Percentiles rank a stretch among this genome's conserved stretches.
Evolutionary conservation across 2,888 invertebrate species (phyloP).

Genomic region (Luperina testacea): DNA sequence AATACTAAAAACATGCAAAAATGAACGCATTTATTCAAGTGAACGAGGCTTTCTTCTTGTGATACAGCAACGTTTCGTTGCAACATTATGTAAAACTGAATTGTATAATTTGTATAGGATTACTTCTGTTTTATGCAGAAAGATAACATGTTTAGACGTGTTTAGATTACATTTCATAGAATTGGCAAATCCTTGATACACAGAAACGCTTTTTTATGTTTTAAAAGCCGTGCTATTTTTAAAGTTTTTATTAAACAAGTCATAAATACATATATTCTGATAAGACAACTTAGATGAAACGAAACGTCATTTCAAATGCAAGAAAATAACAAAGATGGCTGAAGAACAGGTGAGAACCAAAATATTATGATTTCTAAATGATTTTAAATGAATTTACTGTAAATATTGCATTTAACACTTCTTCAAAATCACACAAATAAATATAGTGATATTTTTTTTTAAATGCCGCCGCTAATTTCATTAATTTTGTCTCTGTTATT

Average conservation of each 20-base stretch:
- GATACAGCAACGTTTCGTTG: slow-evolving; percentile 42
- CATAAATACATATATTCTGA: slow-evolving; percentile 18
- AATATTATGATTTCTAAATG: slow-evolving; percentile 81
- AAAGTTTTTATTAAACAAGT: slow-evolving; percentile 4
- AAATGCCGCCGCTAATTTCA: slow-evolving; percentile 38
- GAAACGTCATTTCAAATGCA: slow-evolving; percentile 86
- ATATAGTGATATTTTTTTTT: slow-evolving; percentile 33
- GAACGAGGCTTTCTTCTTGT: slow-evolving; percentile 23
- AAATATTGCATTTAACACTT: slow-evolving; percentile 21
- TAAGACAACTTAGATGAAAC: slow-evolving; percentile 65
- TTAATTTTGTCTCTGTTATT: slow-evolving; percentile 33
- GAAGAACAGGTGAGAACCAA: slow-evolving; percentile 93
- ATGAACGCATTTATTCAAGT: slow-evolving; percentile 43
- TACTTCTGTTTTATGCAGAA: not conserved
- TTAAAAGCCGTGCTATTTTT: not conserved
- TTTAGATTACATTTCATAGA: not conserved
- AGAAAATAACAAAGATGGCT: slow-evolving; percentile 93
- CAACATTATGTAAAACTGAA: not conserved
- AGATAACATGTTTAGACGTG: not conserved
- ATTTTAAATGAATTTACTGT: slow-evolving; percentile 81
- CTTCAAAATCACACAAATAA: slow-evolving; percentile 28
- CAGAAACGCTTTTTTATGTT: not conserved
- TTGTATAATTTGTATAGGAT: not conserved
- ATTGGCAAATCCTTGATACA: not conserved
- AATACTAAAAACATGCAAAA: not conserved